phyloP scores from a whole-genome alignment of 2,888 invertebrate species.

The Pterobdella sp. region DNA sequence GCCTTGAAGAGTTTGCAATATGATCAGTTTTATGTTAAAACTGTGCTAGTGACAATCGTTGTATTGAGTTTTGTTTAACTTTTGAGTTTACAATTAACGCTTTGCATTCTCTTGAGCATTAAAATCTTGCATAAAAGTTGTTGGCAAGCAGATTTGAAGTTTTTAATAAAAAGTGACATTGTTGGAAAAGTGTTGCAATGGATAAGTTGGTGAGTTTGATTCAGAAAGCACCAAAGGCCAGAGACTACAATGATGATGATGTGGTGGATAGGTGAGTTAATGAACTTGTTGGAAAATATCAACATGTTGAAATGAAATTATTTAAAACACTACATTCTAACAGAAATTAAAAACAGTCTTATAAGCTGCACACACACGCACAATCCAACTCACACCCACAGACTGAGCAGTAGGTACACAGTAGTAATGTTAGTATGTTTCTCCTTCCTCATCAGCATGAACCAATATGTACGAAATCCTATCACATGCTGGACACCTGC shows the following conservation, averaged over 20 bases:
- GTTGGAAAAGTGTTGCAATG: slow-evolving; percentile 4
- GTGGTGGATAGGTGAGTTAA: slow-evolving; percentile 32
- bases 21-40: no score
- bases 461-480: slow-evolving; percentile 35
- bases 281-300: no score
- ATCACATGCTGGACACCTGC: slow-evolving; percentile 39
- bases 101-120: background rate
- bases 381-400: background rate
- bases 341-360: no score
- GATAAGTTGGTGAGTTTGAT: slow-evolving; percentile 22
- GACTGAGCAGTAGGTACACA: slow-evolving; percentile 36
- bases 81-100: background rate
- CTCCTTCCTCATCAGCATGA: slow-evolving; percentile 33
- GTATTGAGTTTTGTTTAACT: background rate
- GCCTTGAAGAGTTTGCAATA: no score
- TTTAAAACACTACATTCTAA: no score
- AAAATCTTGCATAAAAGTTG: background rate
- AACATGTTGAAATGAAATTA: no score
- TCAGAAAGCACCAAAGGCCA: slow-evolving; percentile 22
- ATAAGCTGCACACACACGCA: no score
- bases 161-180: no score
- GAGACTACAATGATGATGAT: slow-evolving; percentile 35
- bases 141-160: background rate
- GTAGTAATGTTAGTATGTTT: slow-evolving; percentile 35
- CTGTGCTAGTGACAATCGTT: no score